Base-by-base conservation (phyloP, 2,113 vertebrate genomes). In the Clupea harengus region DNA sequence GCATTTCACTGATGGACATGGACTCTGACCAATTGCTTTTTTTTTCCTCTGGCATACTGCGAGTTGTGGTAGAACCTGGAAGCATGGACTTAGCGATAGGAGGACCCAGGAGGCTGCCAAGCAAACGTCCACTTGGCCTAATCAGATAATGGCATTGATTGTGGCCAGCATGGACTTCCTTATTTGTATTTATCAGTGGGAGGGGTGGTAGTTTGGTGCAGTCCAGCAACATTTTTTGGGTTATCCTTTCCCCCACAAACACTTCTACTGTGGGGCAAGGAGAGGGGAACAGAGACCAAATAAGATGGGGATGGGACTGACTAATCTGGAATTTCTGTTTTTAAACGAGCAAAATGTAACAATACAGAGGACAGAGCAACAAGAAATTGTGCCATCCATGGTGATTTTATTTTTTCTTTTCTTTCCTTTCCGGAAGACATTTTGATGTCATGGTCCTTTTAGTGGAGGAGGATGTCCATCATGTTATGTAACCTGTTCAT, bases 1-100 rank as follows among this genome's bases (percentile, higher is more conserved):
- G 97, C 98, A 13, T 97, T 99, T 90, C 98, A 99, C 95, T 99
- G 96, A 95, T 90, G 85, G 89, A 78, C 87, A 83, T 22, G 28
- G 22, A 81, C 6, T 67, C 60, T 45, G 67, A 86, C 81, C 10
- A 81, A 89, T 89, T 85, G 46, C 84, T 89, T 86, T 82, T 46
- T 44, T 82, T 87, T 82, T 28, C 15, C n/a, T 82, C 64, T 6
- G 81, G 44, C 60, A 9, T 87, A 85, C 44, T 89, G 86, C 86
- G 85, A 78, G 81, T 88, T 83, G 87, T 91, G 90, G 91, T 88
- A 39, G 90, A 89, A 72, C 82, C 45, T 82, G 83, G 80, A 89
- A 88, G 89, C 87, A 82, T 72, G 83, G 89, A 83, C 86, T 88
- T 81, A 82, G 88, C 87, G 85, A 88, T 78, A 60, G 89, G 85